phyloP scores from a whole-genome alignment of 1,140 invertebrate genomes.

The Drosophila hydei region DNA sequence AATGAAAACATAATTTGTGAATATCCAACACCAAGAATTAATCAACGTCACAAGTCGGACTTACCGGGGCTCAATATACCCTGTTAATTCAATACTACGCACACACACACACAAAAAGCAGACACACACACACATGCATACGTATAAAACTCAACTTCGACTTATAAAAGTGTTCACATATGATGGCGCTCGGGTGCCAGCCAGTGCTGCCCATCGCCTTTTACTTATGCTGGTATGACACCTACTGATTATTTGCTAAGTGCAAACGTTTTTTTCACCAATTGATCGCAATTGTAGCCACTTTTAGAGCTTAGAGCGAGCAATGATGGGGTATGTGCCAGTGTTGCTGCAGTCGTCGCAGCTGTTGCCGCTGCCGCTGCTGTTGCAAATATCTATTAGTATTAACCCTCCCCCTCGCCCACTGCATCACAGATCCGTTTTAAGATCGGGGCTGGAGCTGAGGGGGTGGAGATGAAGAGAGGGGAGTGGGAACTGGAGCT shows the following conservation, averaged over 20 bases:
- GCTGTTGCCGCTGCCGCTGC: constrained; percentile 10
- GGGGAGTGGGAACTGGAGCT: background rate
- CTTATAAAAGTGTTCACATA: constrained; percentile 11
- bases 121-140: background rate
- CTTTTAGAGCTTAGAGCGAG: background rate
- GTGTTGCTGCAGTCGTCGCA: constrained; percentile 8
- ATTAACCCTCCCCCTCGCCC: constrained; percentile 23
- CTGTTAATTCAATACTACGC: constrained; percentile 4
- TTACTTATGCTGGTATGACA: constrained; percentile 22
- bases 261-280: constrained; percentile 3
- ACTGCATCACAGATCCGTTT: background rate
- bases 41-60: background rate
- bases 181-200: constrained; percentile 1
- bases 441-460: background rate
- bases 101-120: background rate
- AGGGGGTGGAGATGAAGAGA: background rate
- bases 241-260: constrained; percentile 13
- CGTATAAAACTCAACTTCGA: constrained; percentile 17
- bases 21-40: too few species aligned
- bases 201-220: constrained; percentile 33
- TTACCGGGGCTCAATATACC: background rate
- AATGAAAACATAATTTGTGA: constrained; percentile 21
- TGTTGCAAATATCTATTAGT: constrained; percentile 29
- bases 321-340: constrained; percentile 12
- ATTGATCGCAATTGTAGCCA: background rate